Evolutionary conservation across 2,113 vertebrate genomes (phyloP).

Genomic region (Syngnathoides biaculeatus): DNA sequence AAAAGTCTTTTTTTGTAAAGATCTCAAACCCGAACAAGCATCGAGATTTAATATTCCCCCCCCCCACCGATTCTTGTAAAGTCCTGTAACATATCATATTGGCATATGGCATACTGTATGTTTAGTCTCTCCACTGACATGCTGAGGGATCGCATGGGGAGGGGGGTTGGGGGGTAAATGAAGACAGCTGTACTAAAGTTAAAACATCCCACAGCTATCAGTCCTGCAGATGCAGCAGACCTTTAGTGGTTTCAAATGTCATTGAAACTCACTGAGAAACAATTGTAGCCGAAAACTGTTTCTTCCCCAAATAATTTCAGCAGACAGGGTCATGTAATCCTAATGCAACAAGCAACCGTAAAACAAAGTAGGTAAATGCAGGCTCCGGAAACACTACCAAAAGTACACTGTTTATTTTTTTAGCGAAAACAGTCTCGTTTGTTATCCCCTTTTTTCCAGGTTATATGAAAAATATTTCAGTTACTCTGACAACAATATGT

Average conservation of each 20-base stretch:
- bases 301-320: background rate
- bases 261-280: constrained; percentile 13
- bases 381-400: background rate
- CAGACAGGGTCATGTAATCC: background rate
- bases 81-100: constrained; percentile 5
- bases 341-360: background rate
- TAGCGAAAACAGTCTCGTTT: background rate
- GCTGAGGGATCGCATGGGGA: constrained; percentile 40
- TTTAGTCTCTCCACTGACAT: constrained; percentile 57
- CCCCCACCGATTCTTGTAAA: constrained; percentile 17
- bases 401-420: background rate
- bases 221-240: constrained; percentile 28
- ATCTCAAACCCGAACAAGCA: constrained; percentile 23
- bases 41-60: constrained; percentile 30
- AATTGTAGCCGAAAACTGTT: background rate
- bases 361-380: background rate
- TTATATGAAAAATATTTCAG: background rate
- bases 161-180: constrained; percentile 51
- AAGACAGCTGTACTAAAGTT: constrained; percentile 47
- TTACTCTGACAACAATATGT: background rate
- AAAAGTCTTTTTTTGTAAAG: background rate
- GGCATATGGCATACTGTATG: constrained; percentile 24
- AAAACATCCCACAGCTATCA: constrained; percentile 49
- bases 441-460: background rate
- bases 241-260: constrained; percentile 28